A percentile compares a stretch with the other conserved stretches of the same genome.
These are phyloP conservation scores for Bombus superbus DNA, from an alignment of 1,140 invertebrate genomes.

Conservation along the genomic window DNA sequence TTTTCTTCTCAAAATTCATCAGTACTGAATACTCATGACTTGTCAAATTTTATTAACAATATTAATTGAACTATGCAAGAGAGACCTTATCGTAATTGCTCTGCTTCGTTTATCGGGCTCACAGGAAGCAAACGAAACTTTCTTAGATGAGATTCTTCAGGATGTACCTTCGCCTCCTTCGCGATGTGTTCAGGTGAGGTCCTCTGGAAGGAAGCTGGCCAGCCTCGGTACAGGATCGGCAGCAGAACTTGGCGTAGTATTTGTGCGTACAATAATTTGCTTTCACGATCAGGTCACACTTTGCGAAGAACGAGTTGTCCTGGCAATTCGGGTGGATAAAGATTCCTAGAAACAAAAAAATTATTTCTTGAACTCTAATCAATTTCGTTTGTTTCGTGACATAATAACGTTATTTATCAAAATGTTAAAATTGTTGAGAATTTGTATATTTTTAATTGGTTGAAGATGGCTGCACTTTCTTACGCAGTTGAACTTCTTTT, in stretches of 20 bases:
- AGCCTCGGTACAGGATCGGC: slow-evolving; percentile 93
- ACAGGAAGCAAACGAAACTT: slow-evolving; percentile 18
- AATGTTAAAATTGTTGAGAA: neutral
- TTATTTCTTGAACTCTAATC: too few species aligned
- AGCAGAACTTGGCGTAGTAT: slow-evolving; percentile 97
- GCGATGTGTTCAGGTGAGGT: slow-evolving; percentile 77
- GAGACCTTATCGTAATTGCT: slow-evolving; percentile 5
- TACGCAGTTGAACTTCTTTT: neutral
- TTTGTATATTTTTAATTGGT: neutral
- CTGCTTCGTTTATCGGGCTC: slow-evolving; percentile 3
- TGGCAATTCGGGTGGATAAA: slow-evolving; percentile 91
- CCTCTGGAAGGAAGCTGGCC: slow-evolving; percentile 86
- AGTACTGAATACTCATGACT: neutral
- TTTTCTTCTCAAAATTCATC: too few species aligned
- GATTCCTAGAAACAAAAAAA: slow-evolving; percentile 83
- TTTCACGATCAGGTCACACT: slow-evolving; percentile 93
- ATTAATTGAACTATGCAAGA: neutral
- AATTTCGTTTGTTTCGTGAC: too few species aligned
- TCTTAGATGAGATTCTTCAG: slow-evolving; percentile 58
- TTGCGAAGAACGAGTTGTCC: slow-evolving; percentile 94
- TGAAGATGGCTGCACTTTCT: too few species aligned
- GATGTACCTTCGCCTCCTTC: slow-evolving; percentile 72
- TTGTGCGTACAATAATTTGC: slow-evolving; percentile 92
- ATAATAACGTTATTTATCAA: neutral
- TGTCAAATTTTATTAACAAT: slow-evolving; percentile 5